These are phyloP conservation scores for Lampris megalopsis DNA, from an alignment of 2,113 vertebrate genomes.

Conservation along the genomic window DNA sequence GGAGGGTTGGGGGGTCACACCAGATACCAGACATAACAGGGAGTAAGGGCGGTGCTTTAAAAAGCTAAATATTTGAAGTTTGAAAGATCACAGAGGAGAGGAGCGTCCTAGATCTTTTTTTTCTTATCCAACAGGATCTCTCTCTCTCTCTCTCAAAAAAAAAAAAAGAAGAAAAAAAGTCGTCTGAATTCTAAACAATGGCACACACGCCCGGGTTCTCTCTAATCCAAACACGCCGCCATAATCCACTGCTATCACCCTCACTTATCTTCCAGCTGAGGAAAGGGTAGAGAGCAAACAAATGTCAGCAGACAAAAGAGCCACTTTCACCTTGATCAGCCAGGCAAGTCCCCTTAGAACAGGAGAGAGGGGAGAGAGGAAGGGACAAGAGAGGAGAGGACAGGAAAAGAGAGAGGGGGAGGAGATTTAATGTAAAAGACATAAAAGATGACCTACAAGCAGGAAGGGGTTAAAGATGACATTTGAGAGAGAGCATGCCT, in stretches of 20 bases:
- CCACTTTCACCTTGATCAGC: slow-evolving; percentile 84
- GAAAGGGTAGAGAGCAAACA: slow-evolving; percentile 77
- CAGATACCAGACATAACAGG: slow-evolving; percentile 73
- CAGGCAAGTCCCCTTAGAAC: slow-evolving; percentile 32
- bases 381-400: slow-evolving; percentile 40
- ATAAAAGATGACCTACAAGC: slow-evolving; percentile 69
- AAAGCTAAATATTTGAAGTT: slow-evolving; percentile 62
- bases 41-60: slow-evolving; percentile 36
- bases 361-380: not conserved
- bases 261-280: slow-evolving; percentile 67
- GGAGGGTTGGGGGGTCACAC: slow-evolving; percentile 38
- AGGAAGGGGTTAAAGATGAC: slow-evolving; percentile 55
- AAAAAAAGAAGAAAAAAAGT: slow-evolving; percentile 30
- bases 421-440: slow-evolving; percentile 69
- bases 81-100: slow-evolving; percentile 59
- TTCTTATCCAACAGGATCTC: slow-evolving; percentile 42
- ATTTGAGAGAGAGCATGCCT: slow-evolving; percentile 53
- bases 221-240: slow-evolving; percentile 77
- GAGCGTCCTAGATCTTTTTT: slow-evolving; percentile 57
- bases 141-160: not conserved
- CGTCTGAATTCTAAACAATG: slow-evolving; percentile 68
- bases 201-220: slow-evolving; percentile 47
- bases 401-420: slow-evolving; percentile 27
- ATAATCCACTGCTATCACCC: slow-evolving; percentile 75
- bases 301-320: slow-evolving; percentile 70